Conservation (phyloP, 2,797 vertebrate species). For the Tragopan temminckii region DNA sequence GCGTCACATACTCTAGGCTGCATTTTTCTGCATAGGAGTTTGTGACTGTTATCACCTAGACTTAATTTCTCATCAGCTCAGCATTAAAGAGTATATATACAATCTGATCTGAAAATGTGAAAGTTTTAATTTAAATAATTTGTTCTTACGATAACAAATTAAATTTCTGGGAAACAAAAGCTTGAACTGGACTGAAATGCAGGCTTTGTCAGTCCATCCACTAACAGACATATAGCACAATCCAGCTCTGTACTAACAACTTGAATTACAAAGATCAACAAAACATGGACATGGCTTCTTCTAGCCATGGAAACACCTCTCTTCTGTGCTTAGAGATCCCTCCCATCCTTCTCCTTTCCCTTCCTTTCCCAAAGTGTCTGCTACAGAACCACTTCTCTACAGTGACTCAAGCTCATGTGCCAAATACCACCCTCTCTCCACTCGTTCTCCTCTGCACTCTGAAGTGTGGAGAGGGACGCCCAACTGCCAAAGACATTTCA, state of each 20-base stretch:
- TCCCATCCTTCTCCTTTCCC: neutral
- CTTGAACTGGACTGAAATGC: neutral
- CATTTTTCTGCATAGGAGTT: neutral
- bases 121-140: neutral
- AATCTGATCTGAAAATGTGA: neutral
- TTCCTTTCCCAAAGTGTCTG: neutral
- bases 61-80: neutral
- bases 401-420: slow-evolving; percentile 57
- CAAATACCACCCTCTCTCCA: neutral
- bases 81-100: neutral
- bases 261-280: neutral
- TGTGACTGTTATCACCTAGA: neutral
- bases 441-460: neutral
- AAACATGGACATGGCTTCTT: neutral
- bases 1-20: neutral
- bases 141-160: neutral
- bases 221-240: neutral
- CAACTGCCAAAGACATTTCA: slow-evolving; percentile 26
- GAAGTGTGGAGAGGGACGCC: neutral
- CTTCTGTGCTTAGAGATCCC: neutral
- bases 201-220: neutral
- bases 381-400: slow-evolving; percentile 35
- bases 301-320: neutral
- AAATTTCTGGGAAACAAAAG: neutral
- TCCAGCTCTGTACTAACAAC: neutral